Conservation (phyloP, 2,113 vertebrate species). For the Urocolius indicus region DNA sequence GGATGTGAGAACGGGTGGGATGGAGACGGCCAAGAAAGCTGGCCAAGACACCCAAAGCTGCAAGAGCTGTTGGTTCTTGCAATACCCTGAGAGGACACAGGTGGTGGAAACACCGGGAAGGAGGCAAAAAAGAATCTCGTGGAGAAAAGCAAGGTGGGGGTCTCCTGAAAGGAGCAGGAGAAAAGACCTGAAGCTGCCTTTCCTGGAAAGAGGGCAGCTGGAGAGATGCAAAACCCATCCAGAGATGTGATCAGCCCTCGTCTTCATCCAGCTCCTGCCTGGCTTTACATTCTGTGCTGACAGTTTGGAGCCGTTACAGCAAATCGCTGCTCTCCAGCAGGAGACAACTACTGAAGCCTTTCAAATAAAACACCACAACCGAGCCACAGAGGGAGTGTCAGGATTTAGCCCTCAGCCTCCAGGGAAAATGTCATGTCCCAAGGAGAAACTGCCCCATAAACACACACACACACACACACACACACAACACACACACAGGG, state of each 20-base stretch:
- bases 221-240: rapidly evolving
- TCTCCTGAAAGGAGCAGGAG: background rate
- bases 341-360: background rate
- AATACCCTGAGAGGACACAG: background rate
- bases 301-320: slow-evolving; percentile 34
- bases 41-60: background rate
- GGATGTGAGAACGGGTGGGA: background rate
- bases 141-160: background rate
- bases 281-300: background rate
- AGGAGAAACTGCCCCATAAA: slow-evolving; percentile 34
- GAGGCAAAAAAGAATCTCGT: rapidly evolving
- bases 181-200: background rate
- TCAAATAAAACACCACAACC: background rate
- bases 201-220: background rate
- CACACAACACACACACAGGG: background rate
- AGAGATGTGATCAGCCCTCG: background rate
- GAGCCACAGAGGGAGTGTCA: background rate
- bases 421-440: background rate
- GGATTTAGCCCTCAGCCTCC: slow-evolving; percentile 1
- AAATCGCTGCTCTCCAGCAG: slow-evolving; percentile 8
- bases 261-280: background rate
- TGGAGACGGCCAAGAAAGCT: background rate
- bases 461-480: background rate
- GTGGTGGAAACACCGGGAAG: background rate
- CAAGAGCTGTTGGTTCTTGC: background rate